Evolutionary conservation across 2,888 invertebrate species (phyloP).

Genomic region (Eristalinus sepulchralis): DNA sequence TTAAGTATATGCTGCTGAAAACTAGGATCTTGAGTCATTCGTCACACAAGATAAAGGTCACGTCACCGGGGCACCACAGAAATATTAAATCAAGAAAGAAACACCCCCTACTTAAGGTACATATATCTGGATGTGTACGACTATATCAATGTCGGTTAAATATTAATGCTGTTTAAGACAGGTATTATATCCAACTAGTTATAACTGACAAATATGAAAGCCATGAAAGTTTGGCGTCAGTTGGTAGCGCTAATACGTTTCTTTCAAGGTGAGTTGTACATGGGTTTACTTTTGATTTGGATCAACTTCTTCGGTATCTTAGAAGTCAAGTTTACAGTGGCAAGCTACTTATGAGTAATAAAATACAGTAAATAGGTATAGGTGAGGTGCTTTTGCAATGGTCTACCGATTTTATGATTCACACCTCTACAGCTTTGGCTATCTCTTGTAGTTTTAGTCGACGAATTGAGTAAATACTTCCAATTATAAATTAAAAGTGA

Average conservation of each 20-base stretch:
- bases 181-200: background rate
- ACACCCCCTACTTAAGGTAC: background rate
- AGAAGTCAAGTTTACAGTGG: background rate
- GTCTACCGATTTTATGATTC: background rate
- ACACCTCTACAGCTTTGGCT: background rate
- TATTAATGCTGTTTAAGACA: background rate
- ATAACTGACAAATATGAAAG: background rate
- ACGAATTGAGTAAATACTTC: background rate
- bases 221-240: background rate
- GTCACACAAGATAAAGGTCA: background rate
- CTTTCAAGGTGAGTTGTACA: background rate
- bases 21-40: background rate
- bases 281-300: background rate
- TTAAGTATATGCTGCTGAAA: background rate
- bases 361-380: background rate
- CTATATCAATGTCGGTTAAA: background rate
- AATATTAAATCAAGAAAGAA: background rate
- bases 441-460: background rate
- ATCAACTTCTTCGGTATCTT: background rate
- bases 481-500: background rate
- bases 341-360: background rate
- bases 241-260: background rate
- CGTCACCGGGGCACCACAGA: background rate
- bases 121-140: background rate
- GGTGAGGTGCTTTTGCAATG: background rate